phyloP scores from a whole-genome alignment of 2,888 invertebrate species.

The Clusia tigrina region DNA sequence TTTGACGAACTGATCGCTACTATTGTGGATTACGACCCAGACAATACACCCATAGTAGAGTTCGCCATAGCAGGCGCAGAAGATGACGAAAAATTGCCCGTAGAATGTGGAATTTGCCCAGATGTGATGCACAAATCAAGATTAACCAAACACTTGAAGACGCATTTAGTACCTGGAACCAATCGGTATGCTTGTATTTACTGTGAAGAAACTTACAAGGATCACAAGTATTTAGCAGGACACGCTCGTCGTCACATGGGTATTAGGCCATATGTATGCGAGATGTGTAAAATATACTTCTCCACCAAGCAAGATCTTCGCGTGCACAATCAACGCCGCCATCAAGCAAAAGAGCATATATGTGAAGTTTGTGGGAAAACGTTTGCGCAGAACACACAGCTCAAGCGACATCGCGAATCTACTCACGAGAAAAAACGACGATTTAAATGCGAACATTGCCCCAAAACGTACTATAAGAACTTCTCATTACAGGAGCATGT shows the following conservation, averaged over 20 bases:
- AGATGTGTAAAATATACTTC: constrained; percentile 54
- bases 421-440: constrained; percentile 57
- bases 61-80: constrained; percentile 48
- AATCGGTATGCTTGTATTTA: constrained; percentile 56
- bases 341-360: constrained; percentile 54
- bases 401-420: constrained; percentile 57
- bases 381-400: constrained; percentile 55
- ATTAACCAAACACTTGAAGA: constrained; percentile 50
- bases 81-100: constrained; percentile 49
- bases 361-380: constrained; percentile 58
- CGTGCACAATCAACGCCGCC: constrained; percentile 56
- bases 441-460: constrained; percentile 50
- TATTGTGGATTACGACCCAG: constrained; percentile 54
- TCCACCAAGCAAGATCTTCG: constrained; percentile 57
- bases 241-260: constrained; percentile 58
- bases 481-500: constrained; percentile 57
- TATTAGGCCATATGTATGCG: constrained; percentile 57
- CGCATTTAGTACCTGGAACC: constrained; percentile 49
- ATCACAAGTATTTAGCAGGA: constrained; percentile 56
- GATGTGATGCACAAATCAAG: constrained; percentile 52
- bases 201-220: constrained; percentile 54
- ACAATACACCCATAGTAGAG: constrained; percentile 54
- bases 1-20: constrained; percentile 57
- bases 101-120: constrained; percentile 58
- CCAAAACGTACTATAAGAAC: constrained; percentile 58